Evolutionary conservation across 1,140 invertebrate genomes (phyloP).

Genomic region (Drosophila gunungcola): DNA sequence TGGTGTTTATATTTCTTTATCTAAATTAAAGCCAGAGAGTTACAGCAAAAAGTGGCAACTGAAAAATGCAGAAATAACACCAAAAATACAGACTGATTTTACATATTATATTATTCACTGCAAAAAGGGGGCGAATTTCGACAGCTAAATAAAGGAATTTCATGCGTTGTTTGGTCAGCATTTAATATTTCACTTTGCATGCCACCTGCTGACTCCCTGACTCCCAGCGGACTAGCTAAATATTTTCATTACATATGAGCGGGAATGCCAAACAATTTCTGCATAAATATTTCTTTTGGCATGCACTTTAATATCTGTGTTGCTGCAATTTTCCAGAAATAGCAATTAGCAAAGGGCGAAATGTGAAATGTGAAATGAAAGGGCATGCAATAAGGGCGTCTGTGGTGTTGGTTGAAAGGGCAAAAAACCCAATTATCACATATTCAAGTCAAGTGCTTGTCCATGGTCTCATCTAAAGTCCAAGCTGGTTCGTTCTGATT

Average conservation of each 20-base stretch:
- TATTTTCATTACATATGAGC: constrained; percentile 23
- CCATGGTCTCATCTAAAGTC: constrained; percentile 18
- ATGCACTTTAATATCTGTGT: constrained; percentile 1
- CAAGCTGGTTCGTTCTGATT: constrained; percentile 26
- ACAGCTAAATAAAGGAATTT: constrained; percentile 15
- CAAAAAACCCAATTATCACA: constrained; percentile 76
- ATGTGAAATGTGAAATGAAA: constrained; percentile 12
- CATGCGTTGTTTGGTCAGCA: constrained; percentile 7
- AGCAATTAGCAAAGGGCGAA: constrained; percentile 51
- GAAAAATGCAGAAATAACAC: constrained; percentile 11
- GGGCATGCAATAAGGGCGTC: constrained; percentile 13
- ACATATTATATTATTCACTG: background rate
- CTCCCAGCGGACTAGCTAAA: constrained; percentile 13
- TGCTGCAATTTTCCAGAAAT: constrained; percentile 37
- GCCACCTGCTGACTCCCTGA: constrained; percentile 6
- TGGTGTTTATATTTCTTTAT: constrained; percentile 25
- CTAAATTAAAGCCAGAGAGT: constrained; percentile 34
- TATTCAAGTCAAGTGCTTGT: constrained; percentile 57
- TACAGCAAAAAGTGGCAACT: constrained; percentile 14
- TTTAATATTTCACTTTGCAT: constrained; percentile 17
- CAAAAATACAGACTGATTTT: background rate
- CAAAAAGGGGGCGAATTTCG: constrained; percentile 1
- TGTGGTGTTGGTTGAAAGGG: constrained; percentile 45
- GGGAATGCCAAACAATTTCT: constrained; percentile 30
- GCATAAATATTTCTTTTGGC: constrained; percentile 39